phyloP scores from a whole-genome alignment of 2,797 vertebrate species.

The Podarcis lilfordi region DNA sequence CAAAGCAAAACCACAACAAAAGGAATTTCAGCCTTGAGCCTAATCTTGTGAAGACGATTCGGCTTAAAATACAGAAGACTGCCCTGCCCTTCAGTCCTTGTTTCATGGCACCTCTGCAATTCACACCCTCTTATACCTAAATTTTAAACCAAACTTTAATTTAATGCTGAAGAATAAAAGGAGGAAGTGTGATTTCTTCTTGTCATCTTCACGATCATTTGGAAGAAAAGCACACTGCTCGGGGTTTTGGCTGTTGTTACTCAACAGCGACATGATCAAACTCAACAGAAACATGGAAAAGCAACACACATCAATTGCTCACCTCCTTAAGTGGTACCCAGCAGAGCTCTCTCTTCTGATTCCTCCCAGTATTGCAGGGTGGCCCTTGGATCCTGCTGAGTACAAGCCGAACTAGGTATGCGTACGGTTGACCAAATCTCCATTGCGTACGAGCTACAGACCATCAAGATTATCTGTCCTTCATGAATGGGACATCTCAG shows the following conservation, averaged over 20 bases:
- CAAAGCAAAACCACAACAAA: not conserved
- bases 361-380: slow-evolving; percentile 14
- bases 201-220: not conserved
- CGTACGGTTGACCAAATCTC: not conserved
- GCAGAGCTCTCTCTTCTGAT: slow-evolving; percentile 19
- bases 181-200: not conserved
- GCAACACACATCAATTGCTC: not conserved
- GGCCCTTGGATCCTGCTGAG: not conserved
- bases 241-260: not conserved
- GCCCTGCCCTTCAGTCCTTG: not conserved
- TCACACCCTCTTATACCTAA: not conserved
- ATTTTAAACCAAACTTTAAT: not conserved
- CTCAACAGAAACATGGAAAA: not conserved
- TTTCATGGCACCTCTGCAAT: not conserved
- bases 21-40: not conserved
- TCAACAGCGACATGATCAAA: not conserved
- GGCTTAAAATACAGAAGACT: not conserved
- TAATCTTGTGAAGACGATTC: not conserved
- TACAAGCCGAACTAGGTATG: not conserved
- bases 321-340: slow-evolving; percentile 15
- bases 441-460: not conserved
- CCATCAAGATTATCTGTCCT: not conserved
- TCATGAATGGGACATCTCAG: not conserved
- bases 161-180: not conserved
- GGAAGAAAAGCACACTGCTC: not conserved